These are phyloP conservation scores for Bagarius yarrelli DNA, from an alignment of 2,113 vertebrate species.

Conservation along the genomic window DNA sequence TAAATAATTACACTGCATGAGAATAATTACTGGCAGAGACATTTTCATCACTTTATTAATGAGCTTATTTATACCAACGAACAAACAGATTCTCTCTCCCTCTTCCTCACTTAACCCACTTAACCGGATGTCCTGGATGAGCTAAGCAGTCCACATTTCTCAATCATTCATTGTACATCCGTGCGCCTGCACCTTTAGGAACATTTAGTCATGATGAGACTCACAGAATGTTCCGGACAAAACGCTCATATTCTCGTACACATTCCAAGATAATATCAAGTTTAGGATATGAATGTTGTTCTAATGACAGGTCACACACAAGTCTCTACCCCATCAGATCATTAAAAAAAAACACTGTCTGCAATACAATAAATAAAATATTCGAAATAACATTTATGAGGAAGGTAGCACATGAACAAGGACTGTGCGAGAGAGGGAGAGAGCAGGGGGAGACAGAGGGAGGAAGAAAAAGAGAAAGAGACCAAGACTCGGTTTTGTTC, in stretches of 20 bases:
- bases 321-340: slow-evolving; percentile 40
- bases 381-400: slow-evolving; percentile 63
- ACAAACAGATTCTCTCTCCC: slow-evolving; percentile 71
- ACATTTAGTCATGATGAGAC: slow-evolving; percentile 10
- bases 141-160: slow-evolving; percentile 16
- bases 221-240: slow-evolving; percentile 19
- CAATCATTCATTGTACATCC: background rate
- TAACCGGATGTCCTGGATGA: slow-evolving; percentile 45
- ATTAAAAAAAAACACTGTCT: slow-evolving; percentile 45
- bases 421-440: slow-evolving; percentile 48
- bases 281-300: slow-evolving; percentile 43
- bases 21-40: slow-evolving; percentile 30
- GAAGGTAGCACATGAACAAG: slow-evolving; percentile 47
- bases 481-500: slow-evolving; percentile 64
- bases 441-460: slow-evolving; percentile 28
- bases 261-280: slow-evolving; percentile 24
- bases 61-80: slow-evolving; percentile 81
- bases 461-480: slow-evolving; percentile 65
- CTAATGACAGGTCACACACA: slow-evolving; percentile 36
- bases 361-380: slow-evolving; percentile 77
- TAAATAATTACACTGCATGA: slow-evolving; percentile 3
- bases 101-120: slow-evolving; percentile 59
- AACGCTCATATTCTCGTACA: slow-evolving; percentile 6
- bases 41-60: slow-evolving; percentile 79
- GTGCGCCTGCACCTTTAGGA: slow-evolving; percentile 34